Percentiles rank a stretch among this genome's conserved stretches.
phyloP scores from a whole-genome alignment of 2,888 invertebrate species.

The Apamea anceps region DNA sequence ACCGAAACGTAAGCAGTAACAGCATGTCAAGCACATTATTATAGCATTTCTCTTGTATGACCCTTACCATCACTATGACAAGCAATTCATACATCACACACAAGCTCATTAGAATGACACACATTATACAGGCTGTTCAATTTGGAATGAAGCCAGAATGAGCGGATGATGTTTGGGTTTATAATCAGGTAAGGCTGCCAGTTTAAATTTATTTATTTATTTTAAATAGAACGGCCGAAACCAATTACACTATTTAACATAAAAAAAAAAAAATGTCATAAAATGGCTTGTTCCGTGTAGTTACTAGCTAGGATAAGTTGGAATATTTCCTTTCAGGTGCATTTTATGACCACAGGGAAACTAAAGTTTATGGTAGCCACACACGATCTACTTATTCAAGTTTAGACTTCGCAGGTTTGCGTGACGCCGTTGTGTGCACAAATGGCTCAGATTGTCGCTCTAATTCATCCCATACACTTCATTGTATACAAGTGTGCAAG shows the following conservation, averaged over 20 bases:
- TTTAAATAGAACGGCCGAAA: too few species aligned
- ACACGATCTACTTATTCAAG: background rate
- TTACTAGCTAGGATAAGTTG: background rate
- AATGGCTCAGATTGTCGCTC: background rate
- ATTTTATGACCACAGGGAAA: background rate
- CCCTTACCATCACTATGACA: constrained; percentile 38
- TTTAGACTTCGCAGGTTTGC: background rate
- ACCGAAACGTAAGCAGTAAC: background rate
- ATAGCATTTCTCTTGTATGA: constrained; percentile 52
- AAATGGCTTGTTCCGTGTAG: background rate
- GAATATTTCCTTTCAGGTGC: background rate
- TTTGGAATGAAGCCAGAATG: background rate
- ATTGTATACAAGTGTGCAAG: background rate
- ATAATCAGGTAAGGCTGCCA: background rate
- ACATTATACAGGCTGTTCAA: constrained; percentile 29
- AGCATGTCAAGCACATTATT: constrained; percentile 13
- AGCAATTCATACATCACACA: constrained; percentile 28
- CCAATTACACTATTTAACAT: too few species aligned
- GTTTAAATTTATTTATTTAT: too few species aligned
- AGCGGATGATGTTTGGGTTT: background rate
- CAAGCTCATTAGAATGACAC: constrained; percentile 11
- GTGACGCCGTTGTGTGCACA: background rate
- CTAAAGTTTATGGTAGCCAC: background rate
- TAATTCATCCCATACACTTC: background rate
- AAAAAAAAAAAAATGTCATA: too few species aligned